Percentiles rank a stretch among this genome's conserved stretches.
Conservation (phyloP, 2,888 invertebrate genomes). For the Unio pictorum region DNA sequence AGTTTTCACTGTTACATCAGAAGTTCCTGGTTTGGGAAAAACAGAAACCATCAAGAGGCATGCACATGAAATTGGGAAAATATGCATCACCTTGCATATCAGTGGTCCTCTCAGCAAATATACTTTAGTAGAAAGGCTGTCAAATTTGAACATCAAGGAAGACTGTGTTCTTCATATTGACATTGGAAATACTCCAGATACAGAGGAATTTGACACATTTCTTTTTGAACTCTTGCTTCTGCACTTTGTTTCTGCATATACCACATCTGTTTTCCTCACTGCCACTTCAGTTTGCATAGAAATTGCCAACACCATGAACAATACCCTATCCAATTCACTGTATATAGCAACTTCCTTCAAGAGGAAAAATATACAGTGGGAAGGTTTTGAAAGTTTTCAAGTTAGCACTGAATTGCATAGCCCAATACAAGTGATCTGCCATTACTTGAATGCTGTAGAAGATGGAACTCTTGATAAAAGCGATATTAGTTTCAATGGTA, state of each 20-base stretch:
- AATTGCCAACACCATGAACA: slow-evolving; percentile 43
- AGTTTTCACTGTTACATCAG: slow-evolving; percentile 34
- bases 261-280: slow-evolving; percentile 16
- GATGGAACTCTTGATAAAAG: slow-evolving; percentile 20
- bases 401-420: slow-evolving; percentile 38
- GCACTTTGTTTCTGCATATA: slow-evolving; percentile 26
- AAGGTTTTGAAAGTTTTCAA: slow-evolving; percentile 25
- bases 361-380: slow-evolving; percentile 28
- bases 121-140: slow-evolving; percentile 23
- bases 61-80: slow-evolving; percentile 14
- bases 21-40: slow-evolving; percentile 44
- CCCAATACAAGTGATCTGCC: slow-evolving; percentile 48
- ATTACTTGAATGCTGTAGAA: slow-evolving; percentile 29
- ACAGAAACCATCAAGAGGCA: slow-evolving; percentile 22
- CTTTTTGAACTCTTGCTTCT: slow-evolving; percentile 47
- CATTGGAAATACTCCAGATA: slow-evolving; percentile 30
- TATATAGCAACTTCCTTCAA: slow-evolving; percentile 35
- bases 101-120: slow-evolving; percentile 36
- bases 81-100: slow-evolving; percentile 31
- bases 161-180: slow-evolving; percentile 40
- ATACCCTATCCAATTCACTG: slow-evolving; percentile 36
- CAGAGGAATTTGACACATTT: slow-evolving; percentile 36
- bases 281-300: slow-evolving; percentile 36
- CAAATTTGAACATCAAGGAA: slow-evolving; percentile 12
- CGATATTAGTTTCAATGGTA: slow-evolving; percentile 29